These are phyloP conservation scores for Strigamia maritima DNA, from an alignment of 2,888 invertebrate genomes.

Conservation along the genomic window DNA sequence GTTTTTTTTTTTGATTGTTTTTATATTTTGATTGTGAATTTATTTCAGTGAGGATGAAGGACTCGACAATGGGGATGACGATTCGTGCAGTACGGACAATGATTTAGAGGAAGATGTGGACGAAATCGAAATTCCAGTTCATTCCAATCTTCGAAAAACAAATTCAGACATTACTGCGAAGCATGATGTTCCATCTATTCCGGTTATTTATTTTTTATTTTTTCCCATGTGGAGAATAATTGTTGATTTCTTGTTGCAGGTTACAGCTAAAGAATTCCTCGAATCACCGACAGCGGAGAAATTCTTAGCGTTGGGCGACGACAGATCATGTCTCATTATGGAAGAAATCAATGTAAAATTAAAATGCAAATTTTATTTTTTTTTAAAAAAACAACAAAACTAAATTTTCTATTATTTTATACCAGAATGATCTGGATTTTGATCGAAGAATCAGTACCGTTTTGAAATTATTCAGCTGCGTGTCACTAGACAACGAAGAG, in stretches of 20 bases:
- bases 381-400: too few relatives aligned
- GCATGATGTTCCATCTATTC: background rate
- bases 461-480: background rate
- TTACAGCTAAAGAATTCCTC: conserved; percentile 56
- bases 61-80: conserved; percentile 60
- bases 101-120: conserved; percentile 52
- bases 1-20: background rate
- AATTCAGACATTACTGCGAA: background rate
- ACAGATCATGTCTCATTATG: conserved; percentile 59
- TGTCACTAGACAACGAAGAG: background rate
- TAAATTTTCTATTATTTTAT: background rate
- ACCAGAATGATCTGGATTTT: background rate
- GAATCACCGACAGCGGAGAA: conserved; percentile 55
- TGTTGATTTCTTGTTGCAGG: conserved; percentile 42
- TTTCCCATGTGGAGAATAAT: too few relatives aligned
- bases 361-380: background rate
- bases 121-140: conserved; percentile 45
- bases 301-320: conserved; percentile 57
- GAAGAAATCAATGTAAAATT: conserved; percentile 54
- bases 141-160: background rate
- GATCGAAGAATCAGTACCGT: background rate
- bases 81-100: conserved; percentile 61
- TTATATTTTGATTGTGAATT: conserved; percentile 35
- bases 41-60: conserved; percentile 49
- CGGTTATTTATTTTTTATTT: background rate